These are phyloP conservation scores for Sabellastarte sp. DNA, from an alignment of 2,888 invertebrate genomes.

Conservation along the genomic window DNA sequence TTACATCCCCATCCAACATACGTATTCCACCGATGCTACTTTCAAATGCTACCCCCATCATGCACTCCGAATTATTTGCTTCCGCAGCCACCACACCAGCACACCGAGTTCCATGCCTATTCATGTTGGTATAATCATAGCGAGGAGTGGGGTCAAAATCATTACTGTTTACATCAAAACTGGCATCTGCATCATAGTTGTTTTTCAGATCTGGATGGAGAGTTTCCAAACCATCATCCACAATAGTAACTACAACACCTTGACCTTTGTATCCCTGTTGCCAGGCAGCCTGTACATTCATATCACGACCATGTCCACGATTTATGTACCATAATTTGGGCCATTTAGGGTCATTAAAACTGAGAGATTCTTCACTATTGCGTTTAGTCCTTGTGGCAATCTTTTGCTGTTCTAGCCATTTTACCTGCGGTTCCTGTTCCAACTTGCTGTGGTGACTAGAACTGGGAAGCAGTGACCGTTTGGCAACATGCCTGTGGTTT, in stretches of 20 bases:
- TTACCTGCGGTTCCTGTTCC: conserved; percentile 38
- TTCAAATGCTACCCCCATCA: conserved; percentile 92
- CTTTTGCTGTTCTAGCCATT: conserved; percentile 80
- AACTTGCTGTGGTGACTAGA: background rate
- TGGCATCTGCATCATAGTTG: conserved; percentile 93
- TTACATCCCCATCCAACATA: conserved; percentile 97
- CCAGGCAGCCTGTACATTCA: conserved; percentile 97
- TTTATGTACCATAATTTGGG: conserved; percentile 96
- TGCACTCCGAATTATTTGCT: conserved; percentile 91
- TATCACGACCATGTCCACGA: too few species aligned
- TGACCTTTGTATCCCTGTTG: conserved; percentile 88
- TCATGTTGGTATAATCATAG: conserved; percentile 67
- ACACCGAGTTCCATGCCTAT: conserved; percentile 80
- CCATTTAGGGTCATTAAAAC: conserved; percentile 90
- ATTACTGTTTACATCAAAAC: conserved; percentile 95
- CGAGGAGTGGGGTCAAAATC: conserved; percentile 99
- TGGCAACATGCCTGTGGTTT: background rate
- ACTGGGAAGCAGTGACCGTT: background rate
- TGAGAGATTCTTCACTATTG: conserved; percentile 69
- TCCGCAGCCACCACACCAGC: conserved; percentile 97
- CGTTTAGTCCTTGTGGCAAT: conserved; percentile 79
- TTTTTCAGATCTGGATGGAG: conserved; percentile 88
- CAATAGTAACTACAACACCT: conserved; percentile 92
- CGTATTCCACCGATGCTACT: conserved; percentile 94
- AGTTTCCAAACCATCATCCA: conserved; percentile 94